Evolutionary conservation across 2,797 vertebrate genomes (phyloP).

Genomic region (Micromesistius poutassou): DNA sequence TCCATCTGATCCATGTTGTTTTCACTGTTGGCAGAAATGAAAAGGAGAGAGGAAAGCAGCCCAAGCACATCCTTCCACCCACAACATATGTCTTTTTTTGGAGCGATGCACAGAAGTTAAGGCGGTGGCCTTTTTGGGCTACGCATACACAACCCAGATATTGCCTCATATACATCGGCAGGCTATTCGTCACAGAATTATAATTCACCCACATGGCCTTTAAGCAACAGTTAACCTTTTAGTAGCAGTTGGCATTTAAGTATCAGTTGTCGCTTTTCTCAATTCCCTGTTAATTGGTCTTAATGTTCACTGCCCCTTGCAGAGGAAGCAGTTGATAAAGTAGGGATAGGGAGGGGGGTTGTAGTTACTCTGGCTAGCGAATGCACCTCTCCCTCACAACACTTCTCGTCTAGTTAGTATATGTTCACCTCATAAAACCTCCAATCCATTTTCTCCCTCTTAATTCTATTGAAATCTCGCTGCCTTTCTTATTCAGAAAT

Average conservation of each 20-base stretch:
- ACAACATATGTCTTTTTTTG: too few species aligned
- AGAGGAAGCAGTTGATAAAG: slow-evolving; percentile 7
- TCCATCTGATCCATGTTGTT: too few species aligned
- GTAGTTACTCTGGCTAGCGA: background rate
- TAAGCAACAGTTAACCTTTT: background rate
- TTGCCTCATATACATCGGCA: background rate
- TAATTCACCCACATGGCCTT: background rate
- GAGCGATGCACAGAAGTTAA: background rate
- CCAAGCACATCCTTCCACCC: too few species aligned
- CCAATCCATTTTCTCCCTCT: slow-evolving; percentile 13
- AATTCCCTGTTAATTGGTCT: slow-evolving; percentile 10
- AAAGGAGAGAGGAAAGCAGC: too few species aligned
- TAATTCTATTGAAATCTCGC: slow-evolving; percentile 13
- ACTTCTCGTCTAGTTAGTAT: slow-evolving; percentile 13
- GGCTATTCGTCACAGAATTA: background rate
- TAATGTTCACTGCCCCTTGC: background rate
- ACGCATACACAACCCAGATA: background rate
- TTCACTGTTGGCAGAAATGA: too few species aligned
- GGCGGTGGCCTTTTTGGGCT: background rate
- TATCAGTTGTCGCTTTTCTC: background rate
- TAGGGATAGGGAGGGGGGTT: background rate
- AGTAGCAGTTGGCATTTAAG: background rate
- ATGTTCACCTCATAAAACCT: slow-evolving; percentile 29
- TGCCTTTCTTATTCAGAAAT: too few species aligned
- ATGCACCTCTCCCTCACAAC: background rate